Conservation (phyloP, 2,797 vertebrate species). For the Petrocephalus sullivani region DNA sequence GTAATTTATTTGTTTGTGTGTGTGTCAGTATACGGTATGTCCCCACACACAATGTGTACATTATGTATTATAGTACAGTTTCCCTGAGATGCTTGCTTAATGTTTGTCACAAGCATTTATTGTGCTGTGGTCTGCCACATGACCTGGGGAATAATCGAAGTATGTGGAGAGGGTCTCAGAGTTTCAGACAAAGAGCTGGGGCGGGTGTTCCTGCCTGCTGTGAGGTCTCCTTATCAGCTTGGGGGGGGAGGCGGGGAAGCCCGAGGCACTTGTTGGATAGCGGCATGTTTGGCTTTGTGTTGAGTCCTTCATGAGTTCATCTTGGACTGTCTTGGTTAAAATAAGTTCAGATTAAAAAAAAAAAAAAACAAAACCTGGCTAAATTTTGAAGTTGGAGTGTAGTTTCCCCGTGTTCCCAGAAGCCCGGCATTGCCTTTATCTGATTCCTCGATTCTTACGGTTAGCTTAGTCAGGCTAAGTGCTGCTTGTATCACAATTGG, state of each 20-base stretch:
- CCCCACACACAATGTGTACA: background rate
- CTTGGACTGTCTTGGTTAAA: background rate
- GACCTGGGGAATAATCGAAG: background rate
- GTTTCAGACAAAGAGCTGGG: conserved; percentile 5
- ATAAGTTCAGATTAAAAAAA: background rate
- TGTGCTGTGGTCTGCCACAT: background rate
- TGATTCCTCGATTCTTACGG: background rate
- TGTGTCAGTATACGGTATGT: background rate
- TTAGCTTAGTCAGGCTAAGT: background rate
- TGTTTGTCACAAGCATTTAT: background rate
- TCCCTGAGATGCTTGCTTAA: background rate
- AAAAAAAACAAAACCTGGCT: background rate
- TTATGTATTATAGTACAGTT: background rate
- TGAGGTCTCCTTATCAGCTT: background rate
- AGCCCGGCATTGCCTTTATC: background rate
- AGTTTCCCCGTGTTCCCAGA: background rate
- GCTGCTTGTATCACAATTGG: background rate
- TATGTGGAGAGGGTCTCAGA: background rate
- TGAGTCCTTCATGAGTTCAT: conserved; percentile 1
- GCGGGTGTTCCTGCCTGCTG: background rate
- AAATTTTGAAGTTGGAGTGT: background rate
- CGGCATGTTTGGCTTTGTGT: background rate
- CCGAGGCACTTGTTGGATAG: background rate
- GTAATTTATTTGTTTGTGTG: background rate
- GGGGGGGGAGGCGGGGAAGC: background rate